Evolutionary conservation across 2,888 invertebrate genomes (phyloP), one percentile per base, ranked within the genome.

Genomic region (Drosophila leonis): DNA sequence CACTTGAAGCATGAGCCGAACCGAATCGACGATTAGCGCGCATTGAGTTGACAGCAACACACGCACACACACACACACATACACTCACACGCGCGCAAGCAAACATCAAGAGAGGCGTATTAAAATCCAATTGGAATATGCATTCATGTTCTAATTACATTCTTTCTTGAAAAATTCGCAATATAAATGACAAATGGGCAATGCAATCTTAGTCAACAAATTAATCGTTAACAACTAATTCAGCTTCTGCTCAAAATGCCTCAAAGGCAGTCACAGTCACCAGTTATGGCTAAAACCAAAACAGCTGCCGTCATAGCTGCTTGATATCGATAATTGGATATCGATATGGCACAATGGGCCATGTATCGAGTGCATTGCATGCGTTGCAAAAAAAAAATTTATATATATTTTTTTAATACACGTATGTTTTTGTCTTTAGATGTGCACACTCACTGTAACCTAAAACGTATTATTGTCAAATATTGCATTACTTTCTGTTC

Each of bases 241-340:
- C 18, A 63, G 70, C 46, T 52, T 65, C 59, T 71, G 63, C 63
- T 61, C 61, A 66, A 62, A 62, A 65, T 42, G 64, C 51, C 44
- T 27, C 63, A 65, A 76, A 52, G 65, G 69, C 65, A 74, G 77
- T 60, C 75, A 76, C 76, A 76, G 75, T 78, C 71, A 72, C 62
- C 75, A 78, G 65, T 75, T 67, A 78, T 65, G 78, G 78, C 79
- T 67, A 78, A 75, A 78, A 84, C 68, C 79, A 86, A 82, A 84
- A 87, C 84, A 84, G 84, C 84, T 84, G 84, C 84, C 84, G 87
- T 84, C 84, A 84, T 77, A 70, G 55, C 63, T 67, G 52, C 13
- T 20, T 37, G 12, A 37, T 72, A 79, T 79, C 79, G 78, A 78
- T 78, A 49, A 79, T 56, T 42, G 46, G 55, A 65, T 78, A 79